Conservation (phyloP, 2,888 invertebrate species). For the Harpalus rubripes region DNA sequence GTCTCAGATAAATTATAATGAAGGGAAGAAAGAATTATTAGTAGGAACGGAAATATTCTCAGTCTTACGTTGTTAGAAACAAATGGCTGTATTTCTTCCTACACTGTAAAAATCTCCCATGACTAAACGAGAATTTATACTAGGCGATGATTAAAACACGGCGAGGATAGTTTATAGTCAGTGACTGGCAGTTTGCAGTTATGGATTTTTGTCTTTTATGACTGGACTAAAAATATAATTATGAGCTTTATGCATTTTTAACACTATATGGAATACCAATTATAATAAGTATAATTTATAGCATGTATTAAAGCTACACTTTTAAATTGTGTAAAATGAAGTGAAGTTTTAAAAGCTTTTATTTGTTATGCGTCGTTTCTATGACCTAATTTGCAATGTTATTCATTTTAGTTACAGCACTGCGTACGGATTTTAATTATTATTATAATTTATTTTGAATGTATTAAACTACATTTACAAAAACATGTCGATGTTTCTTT, state of each 20-base stretch:
- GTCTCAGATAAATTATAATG: constrained; percentile 42
- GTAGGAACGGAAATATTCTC: constrained; percentile 24
- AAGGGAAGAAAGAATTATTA: constrained; percentile 42
- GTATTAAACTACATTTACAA: too few species aligned
- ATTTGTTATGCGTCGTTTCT: too few species aligned
- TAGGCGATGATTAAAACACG: constrained; percentile 6
- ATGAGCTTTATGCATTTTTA: constrained; percentile 22
- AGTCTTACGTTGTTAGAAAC: constrained; percentile 32
- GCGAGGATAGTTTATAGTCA: constrained; percentile 9
- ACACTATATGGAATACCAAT: constrained; percentile 2
- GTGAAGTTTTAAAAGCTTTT: too few species aligned
- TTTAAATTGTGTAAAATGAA: too few species aligned
- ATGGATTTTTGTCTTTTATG: constrained; percentile 27
- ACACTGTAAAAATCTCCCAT: constrained; percentile 10
- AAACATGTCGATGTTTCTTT: too few species aligned
- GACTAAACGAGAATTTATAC: constrained; percentile 39
- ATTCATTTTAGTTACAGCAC: too few species aligned
- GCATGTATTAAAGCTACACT: not conserved
- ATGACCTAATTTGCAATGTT: too few species aligned
- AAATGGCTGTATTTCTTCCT: constrained; percentile 11
- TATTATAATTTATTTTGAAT: too few species aligned
- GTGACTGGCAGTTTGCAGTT: constrained; percentile 34
- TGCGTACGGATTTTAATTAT: too few species aligned
- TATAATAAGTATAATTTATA: constrained; percentile 19
- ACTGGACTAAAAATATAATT: constrained; percentile 21